A percentile compares a stretch with the other conserved stretches of the same genome.
Evolutionary conservation across 2,113 vertebrate genomes (phyloP).

Genomic region (Monopterus albus): DNA sequence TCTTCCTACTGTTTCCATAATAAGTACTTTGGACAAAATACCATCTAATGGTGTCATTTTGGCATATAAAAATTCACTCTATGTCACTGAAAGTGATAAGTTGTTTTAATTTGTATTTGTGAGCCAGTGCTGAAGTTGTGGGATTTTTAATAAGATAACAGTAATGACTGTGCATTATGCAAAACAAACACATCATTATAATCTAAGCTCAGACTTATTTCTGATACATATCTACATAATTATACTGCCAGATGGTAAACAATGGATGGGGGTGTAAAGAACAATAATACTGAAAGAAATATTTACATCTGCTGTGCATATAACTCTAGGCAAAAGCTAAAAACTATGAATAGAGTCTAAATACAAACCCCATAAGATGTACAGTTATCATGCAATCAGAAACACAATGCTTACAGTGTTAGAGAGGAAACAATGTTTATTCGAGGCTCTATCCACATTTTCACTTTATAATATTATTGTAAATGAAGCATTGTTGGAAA

Average conservation of each 20-base stretch:
- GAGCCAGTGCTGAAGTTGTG: background rate
- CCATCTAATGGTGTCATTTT: background rate
- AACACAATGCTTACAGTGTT: background rate
- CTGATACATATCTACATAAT: too few relatives aligned
- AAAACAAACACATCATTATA: background rate
- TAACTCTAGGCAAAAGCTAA: background rate
- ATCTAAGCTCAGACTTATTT: constrained; percentile 3
- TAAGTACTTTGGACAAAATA: too few relatives aligned
- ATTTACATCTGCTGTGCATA: constrained; percentile 2
- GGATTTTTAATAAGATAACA: background rate
- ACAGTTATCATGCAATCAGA: too few relatives aligned
- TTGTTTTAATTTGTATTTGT: background rate
- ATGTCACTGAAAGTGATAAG: background rate
- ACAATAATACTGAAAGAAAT: constrained; percentile 8
- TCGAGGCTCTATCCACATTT: too few relatives aligned
- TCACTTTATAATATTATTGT: too few relatives aligned
- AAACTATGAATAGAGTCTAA: background rate
- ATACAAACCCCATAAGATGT: too few relatives aligned
- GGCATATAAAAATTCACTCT: too few relatives aligned
- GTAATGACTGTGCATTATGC: background rate
- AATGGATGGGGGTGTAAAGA: constrained; percentile 48
- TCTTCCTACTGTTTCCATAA: too few relatives aligned
- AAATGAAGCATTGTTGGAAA: too few relatives aligned
- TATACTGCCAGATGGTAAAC: constrained; percentile 27
- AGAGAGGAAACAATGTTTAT: too few relatives aligned